A percentile compares a stretch with the other conserved stretches of the same genome.
These are phyloP conservation scores for Endotricha flammealis DNA, from an alignment of 2,888 invertebrate species.

Conservation along the genomic window DNA sequence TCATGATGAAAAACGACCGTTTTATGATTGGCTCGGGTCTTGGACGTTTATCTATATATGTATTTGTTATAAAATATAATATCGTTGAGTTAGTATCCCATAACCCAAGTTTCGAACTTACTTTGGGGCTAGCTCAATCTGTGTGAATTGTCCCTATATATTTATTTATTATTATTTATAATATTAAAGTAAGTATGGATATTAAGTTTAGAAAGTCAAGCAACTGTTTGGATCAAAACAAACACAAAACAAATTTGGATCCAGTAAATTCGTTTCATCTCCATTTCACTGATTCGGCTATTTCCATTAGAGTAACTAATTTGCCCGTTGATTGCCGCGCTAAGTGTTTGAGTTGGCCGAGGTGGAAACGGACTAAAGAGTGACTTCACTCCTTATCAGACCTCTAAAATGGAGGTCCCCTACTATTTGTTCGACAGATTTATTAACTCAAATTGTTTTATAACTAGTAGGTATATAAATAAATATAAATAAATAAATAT, in stretches of 20 bases:
- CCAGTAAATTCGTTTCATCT: neutral
- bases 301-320: constrained; percentile 8
- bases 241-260: too few species aligned
- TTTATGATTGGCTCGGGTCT: too few species aligned
- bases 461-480: too few species aligned
- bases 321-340: constrained; percentile 4
- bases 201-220: neutral
- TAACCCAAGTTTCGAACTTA: too few species aligned
- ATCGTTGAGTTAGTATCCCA: too few species aligned
- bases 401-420: constrained; percentile 16
- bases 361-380: constrained; percentile 18
- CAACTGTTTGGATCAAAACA: too few species aligned
- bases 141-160: neutral
- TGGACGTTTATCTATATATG: too few species aligned
- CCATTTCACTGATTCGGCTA: constrained; percentile 2
- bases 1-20: too few species aligned
- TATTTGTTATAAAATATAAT: too few species aligned
- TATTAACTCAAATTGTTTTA: too few species aligned
- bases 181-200: neutral
- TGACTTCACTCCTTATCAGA: constrained; percentile 25
- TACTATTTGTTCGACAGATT: constrained; percentile 11
- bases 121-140: too few species aligned
- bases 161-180: neutral
- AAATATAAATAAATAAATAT: neutral
- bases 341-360: constrained; percentile 11